A percentile compares a stretch with the other conserved stretches of the same genome.
Conservation (phyloP, 2,113 vertebrate genomes). For the Strigops habroptila region DNA sequence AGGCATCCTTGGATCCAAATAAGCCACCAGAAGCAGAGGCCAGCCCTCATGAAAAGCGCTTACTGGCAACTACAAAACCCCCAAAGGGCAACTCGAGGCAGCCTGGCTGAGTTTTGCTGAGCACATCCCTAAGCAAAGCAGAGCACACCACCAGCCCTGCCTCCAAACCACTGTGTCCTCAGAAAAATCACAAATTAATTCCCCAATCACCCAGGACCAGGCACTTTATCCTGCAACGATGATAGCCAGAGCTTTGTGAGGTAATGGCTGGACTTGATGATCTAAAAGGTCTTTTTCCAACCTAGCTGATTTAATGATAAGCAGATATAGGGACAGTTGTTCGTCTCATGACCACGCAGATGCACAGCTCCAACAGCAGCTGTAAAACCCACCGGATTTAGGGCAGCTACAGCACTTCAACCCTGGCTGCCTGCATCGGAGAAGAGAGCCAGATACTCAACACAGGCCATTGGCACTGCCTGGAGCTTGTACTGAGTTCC, state of each 20-base stretch:
- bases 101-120: not conserved
- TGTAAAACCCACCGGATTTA: not conserved
- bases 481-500: not conserved
- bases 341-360: not conserved
- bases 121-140: rapidly evolving
- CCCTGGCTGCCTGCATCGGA: rapidly evolving
- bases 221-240: rapidly evolving
- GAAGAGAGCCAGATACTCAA: not conserved
- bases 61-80: not conserved
- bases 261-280: not conserved
- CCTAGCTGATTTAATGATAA: not conserved
- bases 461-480: not conserved
- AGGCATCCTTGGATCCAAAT: not conserved
- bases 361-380: not conserved
- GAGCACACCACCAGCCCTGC: not conserved
- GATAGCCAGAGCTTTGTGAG: rapidly evolving
- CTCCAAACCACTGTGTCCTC: rapidly evolving
- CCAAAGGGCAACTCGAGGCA: rapidly evolving
- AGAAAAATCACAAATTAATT: no score
- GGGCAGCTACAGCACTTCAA: rapidly evolving
- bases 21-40: rapidly evolving
- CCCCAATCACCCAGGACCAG: not conserved
- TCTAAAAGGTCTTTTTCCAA: not conserved
- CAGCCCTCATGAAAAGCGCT: not conserved
- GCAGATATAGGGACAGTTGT: not conserved